These are phyloP conservation scores for Anas platyrhynchos DNA, from an alignment of 2,113 vertebrate species.

Conservation along the genomic window DNA sequence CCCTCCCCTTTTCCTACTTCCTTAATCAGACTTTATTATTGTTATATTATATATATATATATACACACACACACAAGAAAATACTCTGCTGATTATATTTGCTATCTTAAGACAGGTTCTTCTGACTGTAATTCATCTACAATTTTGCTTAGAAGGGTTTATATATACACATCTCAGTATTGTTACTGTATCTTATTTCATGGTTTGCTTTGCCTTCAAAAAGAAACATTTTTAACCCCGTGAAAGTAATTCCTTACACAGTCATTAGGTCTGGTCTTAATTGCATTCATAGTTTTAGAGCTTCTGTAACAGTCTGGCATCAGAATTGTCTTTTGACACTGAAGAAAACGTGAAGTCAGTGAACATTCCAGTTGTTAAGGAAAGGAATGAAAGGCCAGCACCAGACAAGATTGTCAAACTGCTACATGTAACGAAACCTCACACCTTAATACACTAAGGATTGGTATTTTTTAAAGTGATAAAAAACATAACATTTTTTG, in stretches of 20 bases:
- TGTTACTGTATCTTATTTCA: slow-evolving; percentile 33
- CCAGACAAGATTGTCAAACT: background rate
- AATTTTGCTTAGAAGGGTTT: slow-evolving; percentile 31
- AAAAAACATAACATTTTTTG: background rate
- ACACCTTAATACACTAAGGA: background rate
- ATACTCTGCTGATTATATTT: slow-evolving; percentile 7
- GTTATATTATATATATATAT: no score
- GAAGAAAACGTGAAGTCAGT: no score
- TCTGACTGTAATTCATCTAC: background rate
- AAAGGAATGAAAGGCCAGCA: background rate
- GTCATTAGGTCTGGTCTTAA: slow-evolving; percentile 10
- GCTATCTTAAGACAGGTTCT: background rate
- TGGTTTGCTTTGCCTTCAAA: slow-evolving; percentile 52
- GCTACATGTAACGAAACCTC: background rate
- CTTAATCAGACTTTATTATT: background rate
- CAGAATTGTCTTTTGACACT: no score
- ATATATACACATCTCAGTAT: background rate
- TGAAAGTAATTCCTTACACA: slow-evolving; percentile 26
- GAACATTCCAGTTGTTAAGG: background rate
- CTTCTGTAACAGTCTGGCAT: background rate
- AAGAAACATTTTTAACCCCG: slow-evolving; percentile 26
- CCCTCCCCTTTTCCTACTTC: background rate
- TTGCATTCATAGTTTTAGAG: background rate
- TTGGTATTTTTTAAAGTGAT: background rate
- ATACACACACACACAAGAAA: no score